Evolutionary conservation across 2,888 invertebrate genomes (phyloP).

Genomic region (Chloroclystis v-ata): DNA sequence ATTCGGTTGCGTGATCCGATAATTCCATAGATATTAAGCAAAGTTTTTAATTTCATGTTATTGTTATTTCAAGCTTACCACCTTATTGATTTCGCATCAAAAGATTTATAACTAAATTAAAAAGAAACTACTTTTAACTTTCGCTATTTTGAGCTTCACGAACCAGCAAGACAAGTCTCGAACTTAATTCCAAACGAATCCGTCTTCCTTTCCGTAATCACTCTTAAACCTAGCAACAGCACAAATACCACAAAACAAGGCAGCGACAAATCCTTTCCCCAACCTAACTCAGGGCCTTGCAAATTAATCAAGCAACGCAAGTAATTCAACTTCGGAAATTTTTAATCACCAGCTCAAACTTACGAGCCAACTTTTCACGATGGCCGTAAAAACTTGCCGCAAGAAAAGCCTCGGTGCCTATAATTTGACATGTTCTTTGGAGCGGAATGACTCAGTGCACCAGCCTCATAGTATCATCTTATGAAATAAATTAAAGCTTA

Average conservation of each 20-base stretch:
- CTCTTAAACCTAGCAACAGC: no score
- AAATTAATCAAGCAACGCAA: slow-evolving; percentile 2
- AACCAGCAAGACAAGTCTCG: no score
- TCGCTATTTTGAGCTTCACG: no score
- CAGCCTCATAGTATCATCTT: not conserved
- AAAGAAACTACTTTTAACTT: no score
- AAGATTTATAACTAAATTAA: no score
- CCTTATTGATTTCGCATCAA: no score
- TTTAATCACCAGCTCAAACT: slow-evolving; percentile 11
- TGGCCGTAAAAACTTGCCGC: slow-evolving; percentile 14
- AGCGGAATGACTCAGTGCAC: not conserved
- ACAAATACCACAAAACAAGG: not conserved
- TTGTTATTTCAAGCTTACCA: no score
- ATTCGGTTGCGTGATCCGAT: no score
- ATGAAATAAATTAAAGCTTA: not conserved
- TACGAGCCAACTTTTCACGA: slow-evolving; percentile 15
- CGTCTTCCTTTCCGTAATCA: no score
- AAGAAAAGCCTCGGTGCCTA: slow-evolving; percentile 3
- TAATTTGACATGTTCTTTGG: slow-evolving; percentile 5
- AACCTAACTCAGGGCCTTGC: not conserved
- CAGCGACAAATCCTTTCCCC: not conserved
- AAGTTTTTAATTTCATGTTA: no score
- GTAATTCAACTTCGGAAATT: slow-evolving; percentile 5
- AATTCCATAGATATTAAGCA: no score
- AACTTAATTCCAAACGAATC: no score